Base-by-base conservation (phyloP, 2,797 vertebrate species). In the Prunella strophiata region DNA sequence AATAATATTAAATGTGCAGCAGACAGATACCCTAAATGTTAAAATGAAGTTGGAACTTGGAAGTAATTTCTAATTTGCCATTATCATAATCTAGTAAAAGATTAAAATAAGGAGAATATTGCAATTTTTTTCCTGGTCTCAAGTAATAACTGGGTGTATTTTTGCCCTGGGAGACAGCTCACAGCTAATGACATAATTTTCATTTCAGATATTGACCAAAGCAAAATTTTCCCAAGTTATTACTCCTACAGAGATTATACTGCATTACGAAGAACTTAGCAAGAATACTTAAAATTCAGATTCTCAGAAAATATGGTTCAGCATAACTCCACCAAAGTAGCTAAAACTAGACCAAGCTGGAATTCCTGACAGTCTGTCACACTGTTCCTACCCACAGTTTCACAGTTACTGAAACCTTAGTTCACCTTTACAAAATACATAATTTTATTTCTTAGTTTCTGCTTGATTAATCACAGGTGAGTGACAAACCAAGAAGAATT, bases 1-100 rank as follows among this genome's bases (percentile, higher is more conserved):
- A 82, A 38, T 81, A 25, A 25, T 17, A 74, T 50, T 82, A 88
- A 89, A 92, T 74, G 20, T 82, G 63, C 26, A 85, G 50, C 57
- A 85, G 42, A 43, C 63, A 91, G 80, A 87, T 94, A 93, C 71
- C 40, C 76, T 82, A 63, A 90, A 79, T 76, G 47, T 52, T 92
- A 91, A 86, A 88, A 89, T 66, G 13, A 71, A 83, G 34, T 58
- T 87, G 61, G 22, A 94, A 94, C 10, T 93, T 5, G 2, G 36
- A 81, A 93, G 43, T 63, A 67, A 50, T 87, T 87, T 93, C 71
- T 93, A 63, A 63, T 79, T 84, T 91, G 21, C 57, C 25, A 50
- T 85, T 90, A 82, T n/a, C 59, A 66, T 18, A 7, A 59, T 79
- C 40, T 42, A 76, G 47, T 70, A 73, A 58, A 86, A 86, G 26